phyloP scores from a whole-genome alignment of 2,797 vertebrate genomes.

The Simalia tracyae region DNA sequence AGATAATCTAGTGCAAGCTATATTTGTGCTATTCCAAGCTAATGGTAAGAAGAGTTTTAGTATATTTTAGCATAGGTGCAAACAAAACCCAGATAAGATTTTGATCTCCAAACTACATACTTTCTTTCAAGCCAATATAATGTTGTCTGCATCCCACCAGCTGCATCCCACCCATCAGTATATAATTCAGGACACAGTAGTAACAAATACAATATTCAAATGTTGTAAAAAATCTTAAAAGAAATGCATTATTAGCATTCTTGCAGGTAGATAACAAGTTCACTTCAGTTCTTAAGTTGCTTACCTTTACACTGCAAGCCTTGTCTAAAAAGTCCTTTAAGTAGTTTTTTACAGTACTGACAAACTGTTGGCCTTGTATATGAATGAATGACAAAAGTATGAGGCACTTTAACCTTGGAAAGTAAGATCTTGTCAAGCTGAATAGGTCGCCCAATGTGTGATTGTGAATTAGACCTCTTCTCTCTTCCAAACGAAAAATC shows the following conservation, averaged over 20 bases:
- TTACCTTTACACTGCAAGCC: slow-evolving; percentile 94
- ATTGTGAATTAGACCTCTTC: slow-evolving; percentile 91
- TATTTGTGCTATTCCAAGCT: background rate
- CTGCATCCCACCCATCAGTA: background rate
- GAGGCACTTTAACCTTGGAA: slow-evolving; percentile 95
- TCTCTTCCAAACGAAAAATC: slow-evolving; percentile 87
- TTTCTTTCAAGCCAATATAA: background rate
- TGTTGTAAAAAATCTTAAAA: background rate
- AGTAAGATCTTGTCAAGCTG: slow-evolving; percentile 93
- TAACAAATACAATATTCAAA: background rate
- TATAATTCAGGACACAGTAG: background rate
- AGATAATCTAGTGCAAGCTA: background rate
- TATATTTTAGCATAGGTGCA: background rate
- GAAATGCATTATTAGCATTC: background rate
- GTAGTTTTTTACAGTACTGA: slow-evolving; percentile 97
- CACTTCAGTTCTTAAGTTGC: slow-evolving; percentile 16
- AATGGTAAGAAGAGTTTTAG: background rate
- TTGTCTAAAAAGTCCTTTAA: slow-evolving; percentile 94
- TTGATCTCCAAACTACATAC: background rate
- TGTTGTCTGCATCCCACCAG: background rate
- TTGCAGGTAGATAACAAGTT: background rate
- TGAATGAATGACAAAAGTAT: slow-evolving; percentile 95
- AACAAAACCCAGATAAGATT: background rate
- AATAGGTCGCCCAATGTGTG: slow-evolving; percentile 90
- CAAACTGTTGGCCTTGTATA: slow-evolving; percentile 95